Evolutionary conservation across 2,797 vertebrate species (phyloP).

Genomic region (Poliocrania exsul): DNA sequence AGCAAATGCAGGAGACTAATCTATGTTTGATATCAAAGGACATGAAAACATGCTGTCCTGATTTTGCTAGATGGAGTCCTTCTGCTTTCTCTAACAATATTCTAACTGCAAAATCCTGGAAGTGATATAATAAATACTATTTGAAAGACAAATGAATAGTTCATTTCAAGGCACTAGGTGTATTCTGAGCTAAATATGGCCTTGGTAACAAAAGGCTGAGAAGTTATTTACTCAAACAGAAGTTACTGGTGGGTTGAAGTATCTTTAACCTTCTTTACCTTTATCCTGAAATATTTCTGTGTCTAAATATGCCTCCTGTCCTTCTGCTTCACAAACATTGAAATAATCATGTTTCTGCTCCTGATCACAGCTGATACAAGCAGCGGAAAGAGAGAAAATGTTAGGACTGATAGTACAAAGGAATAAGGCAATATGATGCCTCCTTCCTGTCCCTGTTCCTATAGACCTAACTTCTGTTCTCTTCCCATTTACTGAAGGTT

Average conservation of each 20-base stretch:
- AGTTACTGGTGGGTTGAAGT: background rate
- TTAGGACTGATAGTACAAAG: background rate
- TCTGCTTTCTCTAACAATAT: background rate
- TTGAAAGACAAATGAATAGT: background rate
- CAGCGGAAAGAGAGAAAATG: background rate
- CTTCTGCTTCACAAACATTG: background rate
- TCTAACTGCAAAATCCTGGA: background rate
- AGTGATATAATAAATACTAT: background rate
- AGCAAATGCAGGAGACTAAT: conserved; percentile 17
- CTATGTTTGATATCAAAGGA: conserved; percentile 30
- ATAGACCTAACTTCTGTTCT: background rate
- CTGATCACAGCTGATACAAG: background rate
- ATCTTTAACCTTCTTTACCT: background rate
- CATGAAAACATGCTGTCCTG: background rate
- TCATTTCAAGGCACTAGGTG: background rate
- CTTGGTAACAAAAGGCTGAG: background rate
- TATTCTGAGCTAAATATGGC: background rate
- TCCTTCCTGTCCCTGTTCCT: background rate
- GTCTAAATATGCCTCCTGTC: background rate
- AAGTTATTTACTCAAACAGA: background rate
- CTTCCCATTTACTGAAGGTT: background rate
- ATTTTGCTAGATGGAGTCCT: background rate
- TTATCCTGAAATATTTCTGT: background rate
- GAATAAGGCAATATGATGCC: background rate
- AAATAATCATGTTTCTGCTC: background rate